Percentiles rank a stretch among this genome's conserved stretches.
Conservation (phyloP, 2,113 vertebrate genomes). For the Variabilichromis moorii region DNA sequence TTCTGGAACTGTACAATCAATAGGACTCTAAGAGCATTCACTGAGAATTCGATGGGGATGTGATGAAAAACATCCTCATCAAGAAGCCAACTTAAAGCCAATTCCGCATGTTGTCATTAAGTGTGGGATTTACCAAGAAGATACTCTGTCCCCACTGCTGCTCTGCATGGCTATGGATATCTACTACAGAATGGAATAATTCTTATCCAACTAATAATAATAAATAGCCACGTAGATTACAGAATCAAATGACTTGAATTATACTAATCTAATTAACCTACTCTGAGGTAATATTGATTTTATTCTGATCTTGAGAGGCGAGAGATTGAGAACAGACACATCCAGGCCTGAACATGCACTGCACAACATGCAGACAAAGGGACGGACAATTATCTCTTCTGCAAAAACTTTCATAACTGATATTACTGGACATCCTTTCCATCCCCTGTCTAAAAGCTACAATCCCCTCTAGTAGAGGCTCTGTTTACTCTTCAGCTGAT, state of each 20-base stretch:
- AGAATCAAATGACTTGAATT: neutral
- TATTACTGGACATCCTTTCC: neutral
- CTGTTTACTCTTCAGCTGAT: neutral
- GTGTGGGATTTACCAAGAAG: neutral
- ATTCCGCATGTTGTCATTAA: neutral
- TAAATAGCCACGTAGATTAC: neutral
- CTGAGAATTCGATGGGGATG: neutral
- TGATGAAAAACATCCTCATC: neutral
- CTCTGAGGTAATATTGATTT: neutral
- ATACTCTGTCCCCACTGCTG: neutral
- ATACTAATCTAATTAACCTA: neutral
- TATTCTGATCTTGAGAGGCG: neutral
- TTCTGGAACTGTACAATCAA: neutral
- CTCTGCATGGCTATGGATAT: neutral
- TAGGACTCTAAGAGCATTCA: neutral
- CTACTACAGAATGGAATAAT: neutral
- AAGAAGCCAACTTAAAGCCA: neutral
- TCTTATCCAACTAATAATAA: neutral
- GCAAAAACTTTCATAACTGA: neutral
- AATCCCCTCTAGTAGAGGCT: neutral
- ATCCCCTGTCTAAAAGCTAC: neutral
- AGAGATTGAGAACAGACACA: neutral
- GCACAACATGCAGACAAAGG: neutral
- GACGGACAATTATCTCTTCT: neutral
- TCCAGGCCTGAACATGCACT: neutral